These are phyloP conservation scores for Pammene fasciana DNA, from an alignment of 2,888 invertebrate genomes.

Conservation along the genomic window DNA sequence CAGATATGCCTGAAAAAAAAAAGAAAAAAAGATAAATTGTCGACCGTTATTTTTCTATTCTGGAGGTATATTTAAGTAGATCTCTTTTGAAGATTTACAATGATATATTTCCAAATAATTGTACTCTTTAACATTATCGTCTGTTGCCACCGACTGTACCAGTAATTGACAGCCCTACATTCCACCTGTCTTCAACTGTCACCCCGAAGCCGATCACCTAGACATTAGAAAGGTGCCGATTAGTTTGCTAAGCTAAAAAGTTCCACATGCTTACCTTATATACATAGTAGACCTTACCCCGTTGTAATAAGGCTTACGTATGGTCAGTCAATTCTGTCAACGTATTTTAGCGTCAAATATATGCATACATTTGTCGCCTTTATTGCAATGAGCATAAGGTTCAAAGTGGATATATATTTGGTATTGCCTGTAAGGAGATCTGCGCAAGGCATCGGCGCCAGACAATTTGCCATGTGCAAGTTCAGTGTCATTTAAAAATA, in stretches of 20 bases:
- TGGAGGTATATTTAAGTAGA: too few relatives aligned
- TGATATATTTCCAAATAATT: not conserved
- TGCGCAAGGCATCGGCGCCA: not conserved
- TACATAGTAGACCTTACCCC: not conserved
- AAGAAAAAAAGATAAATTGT: too few relatives aligned
- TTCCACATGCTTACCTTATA: not conserved
- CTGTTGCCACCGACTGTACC: conserved; percentile 3
- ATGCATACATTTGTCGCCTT: not conserved
- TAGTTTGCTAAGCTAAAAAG: not conserved
- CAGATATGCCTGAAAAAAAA: too few relatives aligned
- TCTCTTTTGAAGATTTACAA: too few relatives aligned
- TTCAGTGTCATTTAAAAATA: conserved; percentile 17
- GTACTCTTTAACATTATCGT: not conserved
- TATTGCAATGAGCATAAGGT: not conserved
- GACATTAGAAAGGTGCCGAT: conserved; percentile 27
- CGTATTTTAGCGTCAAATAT: not conserved
- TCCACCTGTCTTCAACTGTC: conserved; percentile 23
- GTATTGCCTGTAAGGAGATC: too few relatives aligned
- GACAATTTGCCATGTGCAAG: conserved; percentile 2
- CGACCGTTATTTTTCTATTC: too few relatives aligned
- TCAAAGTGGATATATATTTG: not conserved
- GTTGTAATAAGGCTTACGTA: not conserved
- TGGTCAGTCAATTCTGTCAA: not conserved
- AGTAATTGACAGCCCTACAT: conserved; percentile 12
- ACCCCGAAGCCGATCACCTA: conserved; percentile 10